These are phyloP conservation scores for Odontamblyopus rebecca DNA, from an alignment of 2,797 vertebrate genomes.

Conservation along the genomic window DNA sequence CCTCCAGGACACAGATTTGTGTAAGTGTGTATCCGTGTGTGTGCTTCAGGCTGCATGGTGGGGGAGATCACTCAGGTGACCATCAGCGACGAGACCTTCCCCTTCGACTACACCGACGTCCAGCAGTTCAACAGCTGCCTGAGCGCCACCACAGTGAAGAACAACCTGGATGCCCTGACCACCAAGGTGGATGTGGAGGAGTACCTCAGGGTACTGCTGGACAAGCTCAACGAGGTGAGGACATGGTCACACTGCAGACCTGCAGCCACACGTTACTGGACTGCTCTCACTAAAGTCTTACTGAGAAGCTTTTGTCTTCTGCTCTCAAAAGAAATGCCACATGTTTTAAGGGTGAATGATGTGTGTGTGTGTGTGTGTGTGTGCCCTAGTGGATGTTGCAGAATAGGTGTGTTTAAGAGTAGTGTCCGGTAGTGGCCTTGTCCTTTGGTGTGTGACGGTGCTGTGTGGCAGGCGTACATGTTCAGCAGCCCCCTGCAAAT, in stretches of 20 bases:
- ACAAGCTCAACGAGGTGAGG: conserved; percentile 48
- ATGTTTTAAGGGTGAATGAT: not conserved
- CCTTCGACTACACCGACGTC: conserved; percentile 63
- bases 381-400: too few relatives aligned
- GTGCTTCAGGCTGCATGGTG: conserved; percentile 53
- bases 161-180: conserved; percentile 66
- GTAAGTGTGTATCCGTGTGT: too few relatives aligned
- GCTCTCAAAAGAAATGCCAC: not conserved
- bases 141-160: conserved; percentile 36
- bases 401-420: too few relatives aligned
- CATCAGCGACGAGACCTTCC: conserved; percentile 61
- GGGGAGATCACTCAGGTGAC: conserved; percentile 62
- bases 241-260: not conserved
- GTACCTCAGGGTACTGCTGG: conserved; percentile 62
- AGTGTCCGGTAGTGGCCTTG: too few relatives aligned
- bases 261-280: not conserved
- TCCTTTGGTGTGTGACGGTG: not conserved
- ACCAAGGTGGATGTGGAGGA: conserved; percentile 49
- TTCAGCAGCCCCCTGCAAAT: conserved; percentile 14
- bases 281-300: not conserved
- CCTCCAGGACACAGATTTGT: not conserved
- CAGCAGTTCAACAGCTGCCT: conserved; percentile 74
- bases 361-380: too few relatives aligned
- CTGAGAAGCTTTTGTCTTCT: too few relatives aligned
- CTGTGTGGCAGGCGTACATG: conserved; percentile 62